Conservation (phyloP, 1,140 invertebrate genomes). For the Temnothorax curvispinosus region DNA sequence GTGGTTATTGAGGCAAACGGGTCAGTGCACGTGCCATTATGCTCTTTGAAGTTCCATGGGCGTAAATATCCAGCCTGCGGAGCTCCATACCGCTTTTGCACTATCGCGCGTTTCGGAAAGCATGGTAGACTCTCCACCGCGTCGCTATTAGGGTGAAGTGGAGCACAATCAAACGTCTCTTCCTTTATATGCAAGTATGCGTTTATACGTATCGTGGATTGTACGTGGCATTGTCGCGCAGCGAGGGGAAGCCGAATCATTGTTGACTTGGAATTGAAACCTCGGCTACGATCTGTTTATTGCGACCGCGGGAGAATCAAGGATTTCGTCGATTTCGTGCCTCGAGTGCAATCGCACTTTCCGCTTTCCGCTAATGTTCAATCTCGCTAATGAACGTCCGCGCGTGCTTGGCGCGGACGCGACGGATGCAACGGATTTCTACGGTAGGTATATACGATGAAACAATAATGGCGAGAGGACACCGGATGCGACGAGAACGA, state of each 20-base stretch:
- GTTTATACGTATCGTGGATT: neutral
- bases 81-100: conserved; percentile 35
- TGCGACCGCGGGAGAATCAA: neutral
- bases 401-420: neutral
- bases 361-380: conserved; percentile 1
- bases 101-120: conserved; percentile 47
- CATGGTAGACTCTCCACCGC: conserved; percentile 10
- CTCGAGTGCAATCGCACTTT: conserved; percentile 7
- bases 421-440: conserved; percentile 11
- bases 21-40: conserved; percentile 63
- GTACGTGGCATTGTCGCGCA: neutral
- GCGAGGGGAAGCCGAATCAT: conserved; percentile 9
- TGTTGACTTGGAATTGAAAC: conserved; percentile 8
- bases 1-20: conserved; percentile 67
- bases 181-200: neutral
- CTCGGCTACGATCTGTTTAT: neutral
- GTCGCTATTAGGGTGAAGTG: conserved; percentile 39
- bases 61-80: conserved; percentile 56
- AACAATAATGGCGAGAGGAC: conserved; percentile 3
- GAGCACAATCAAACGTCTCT: conserved; percentile 37
- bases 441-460: neutral
- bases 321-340: neutral
- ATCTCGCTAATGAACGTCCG: conserved; percentile 16
- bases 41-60: conserved; percentile 53
- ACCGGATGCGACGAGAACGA: conserved; percentile 30